A percentile compares a stretch with the other conserved stretches of the same genome.
These are phyloP conservation scores for Aplocera efformata DNA, from an alignment of 2,888 invertebrate genomes.

Conservation along the genomic window DNA sequence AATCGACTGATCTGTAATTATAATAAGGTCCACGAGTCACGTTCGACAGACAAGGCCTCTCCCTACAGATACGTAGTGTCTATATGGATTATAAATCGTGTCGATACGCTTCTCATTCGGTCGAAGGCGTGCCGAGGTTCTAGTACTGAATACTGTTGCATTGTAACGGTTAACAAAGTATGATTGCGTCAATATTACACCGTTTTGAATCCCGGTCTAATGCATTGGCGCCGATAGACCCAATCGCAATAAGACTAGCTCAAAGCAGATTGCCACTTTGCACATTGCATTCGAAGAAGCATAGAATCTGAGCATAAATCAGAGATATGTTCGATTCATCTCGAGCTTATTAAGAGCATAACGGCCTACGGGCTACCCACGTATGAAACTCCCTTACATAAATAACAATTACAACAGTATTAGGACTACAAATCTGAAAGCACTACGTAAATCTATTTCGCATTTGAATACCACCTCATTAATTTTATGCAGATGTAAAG, in stretches of 20 bases:
- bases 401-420: slow-evolving; percentile 34
- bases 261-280: slow-evolving; percentile 30
- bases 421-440: slow-evolving; percentile 30
- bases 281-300: slow-evolving; percentile 22
- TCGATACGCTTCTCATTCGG: slow-evolving; percentile 49
- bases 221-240: slow-evolving; percentile 34
- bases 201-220: slow-evolving; percentile 40
- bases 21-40: slow-evolving; percentile 69
- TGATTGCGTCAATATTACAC: slow-evolving; percentile 53
- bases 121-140: slow-evolving; percentile 45
- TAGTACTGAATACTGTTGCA: slow-evolving; percentile 44
- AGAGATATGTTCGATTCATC: slow-evolving; percentile 31
- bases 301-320: slow-evolving; percentile 31
- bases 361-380: slow-evolving; percentile 31
- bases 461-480: slow-evolving; percentile 28
- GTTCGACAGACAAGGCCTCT: slow-evolving; percentile 56
- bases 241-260: slow-evolving; percentile 43
- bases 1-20: slow-evolving; percentile 77
- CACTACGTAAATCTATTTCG: slow-evolving; percentile 31
- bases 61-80: slow-evolving; percentile 38
- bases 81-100: slow-evolving; percentile 42
- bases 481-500: slow-evolving; percentile 16
- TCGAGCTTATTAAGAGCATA: slow-evolving; percentile 32
- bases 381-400: slow-evolving; percentile 29
- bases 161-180: slow-evolving; percentile 51